phyloP scores from a whole-genome alignment of 2,113 vertebrate genomes.

The Rhabdornis inornatus region DNA sequence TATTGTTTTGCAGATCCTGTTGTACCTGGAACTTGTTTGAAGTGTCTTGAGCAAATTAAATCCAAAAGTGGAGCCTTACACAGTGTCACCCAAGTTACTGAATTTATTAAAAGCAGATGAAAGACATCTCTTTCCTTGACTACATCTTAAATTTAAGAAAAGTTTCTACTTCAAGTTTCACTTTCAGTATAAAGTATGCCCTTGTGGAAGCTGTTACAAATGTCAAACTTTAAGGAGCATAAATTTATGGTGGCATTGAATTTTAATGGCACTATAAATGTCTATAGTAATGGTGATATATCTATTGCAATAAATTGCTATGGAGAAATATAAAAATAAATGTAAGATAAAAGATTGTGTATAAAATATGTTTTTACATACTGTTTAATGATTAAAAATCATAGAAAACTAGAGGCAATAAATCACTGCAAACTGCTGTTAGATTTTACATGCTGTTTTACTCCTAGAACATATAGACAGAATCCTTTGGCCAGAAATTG shows the following conservation, averaged over 20 bases:
- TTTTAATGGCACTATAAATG: conserved; percentile 83
- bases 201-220: conserved; percentile 81
- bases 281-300: conserved; percentile 80
- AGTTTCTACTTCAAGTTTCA: conserved; percentile 80
- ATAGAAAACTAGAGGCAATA: conserved; percentile 70
- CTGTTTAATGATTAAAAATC: conserved; percentile 80
- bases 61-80: not conserved
- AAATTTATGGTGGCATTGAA: conserved; percentile 80
- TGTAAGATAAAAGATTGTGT: conserved; percentile 80
- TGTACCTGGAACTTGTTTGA: not conserved
- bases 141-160: conserved; percentile 59
- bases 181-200: conserved; percentile 82
- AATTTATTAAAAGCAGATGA: not conserved
- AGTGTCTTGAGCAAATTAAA: not conserved
- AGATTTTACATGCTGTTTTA: conserved; percentile 30
- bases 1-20: not conserved
- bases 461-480: not conserved
- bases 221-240: conserved; percentile 79
- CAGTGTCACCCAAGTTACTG: not conserved
- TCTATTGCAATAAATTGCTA: conserved; percentile 76
- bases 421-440: conserved; percentile 47
- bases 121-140: not conserved
- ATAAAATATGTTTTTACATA: conserved; percentile 82
- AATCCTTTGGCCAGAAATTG: conserved; percentile 22
- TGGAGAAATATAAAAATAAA: conserved; percentile 82